These are phyloP conservation scores for Caenorhabditis sp. DNA, from an alignment of 2,888 invertebrate species.

Conservation along the genomic window DNA sequence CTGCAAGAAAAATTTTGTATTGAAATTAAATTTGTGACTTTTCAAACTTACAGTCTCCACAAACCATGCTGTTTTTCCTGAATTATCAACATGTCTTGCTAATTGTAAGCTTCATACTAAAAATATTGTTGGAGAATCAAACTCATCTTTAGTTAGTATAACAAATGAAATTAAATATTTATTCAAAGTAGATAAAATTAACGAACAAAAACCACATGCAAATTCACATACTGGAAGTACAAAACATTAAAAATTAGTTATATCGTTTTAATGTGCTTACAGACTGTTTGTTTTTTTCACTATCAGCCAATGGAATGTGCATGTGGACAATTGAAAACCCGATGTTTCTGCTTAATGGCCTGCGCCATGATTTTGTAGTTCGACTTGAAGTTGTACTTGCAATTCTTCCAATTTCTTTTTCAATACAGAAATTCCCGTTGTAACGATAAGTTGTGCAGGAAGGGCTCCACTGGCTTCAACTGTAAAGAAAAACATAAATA, in stretches of 20 bases:
- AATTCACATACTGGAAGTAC: not conserved
- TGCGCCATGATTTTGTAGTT: conserved; percentile 25
- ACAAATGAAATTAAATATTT: not conserved
- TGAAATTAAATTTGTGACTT: not conserved
- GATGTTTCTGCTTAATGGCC: conserved; percentile 15
- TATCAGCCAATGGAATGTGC: not conserved
- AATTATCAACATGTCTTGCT: not conserved
- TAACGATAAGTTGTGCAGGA: conserved; percentile 93
- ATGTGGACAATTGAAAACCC: conserved; percentile 3
- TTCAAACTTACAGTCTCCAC: conserved; percentile 27
- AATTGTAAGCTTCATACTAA: not conserved
- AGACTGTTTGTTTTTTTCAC: not conserved
- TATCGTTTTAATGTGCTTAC: not conserved
- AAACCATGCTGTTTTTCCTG: conserved; percentile 25
- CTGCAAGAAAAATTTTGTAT: conserved; percentile 17
- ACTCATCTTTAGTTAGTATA: not conserved
- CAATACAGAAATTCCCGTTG: conserved; percentile 89
- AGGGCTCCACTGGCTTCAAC: conserved; percentile 94
- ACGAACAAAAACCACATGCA: not conserved
- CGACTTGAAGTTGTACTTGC: conserved; percentile 74
- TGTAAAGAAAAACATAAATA: conserved; percentile 20
- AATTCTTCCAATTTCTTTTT: conserved; percentile 94
- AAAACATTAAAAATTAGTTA: not conserved
- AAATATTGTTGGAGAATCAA: not conserved
- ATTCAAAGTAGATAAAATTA: conserved; percentile 2